phyloP scores from a whole-genome alignment of 2,113 vertebrate genomes.

The Laterallus jamaicensis region DNA sequence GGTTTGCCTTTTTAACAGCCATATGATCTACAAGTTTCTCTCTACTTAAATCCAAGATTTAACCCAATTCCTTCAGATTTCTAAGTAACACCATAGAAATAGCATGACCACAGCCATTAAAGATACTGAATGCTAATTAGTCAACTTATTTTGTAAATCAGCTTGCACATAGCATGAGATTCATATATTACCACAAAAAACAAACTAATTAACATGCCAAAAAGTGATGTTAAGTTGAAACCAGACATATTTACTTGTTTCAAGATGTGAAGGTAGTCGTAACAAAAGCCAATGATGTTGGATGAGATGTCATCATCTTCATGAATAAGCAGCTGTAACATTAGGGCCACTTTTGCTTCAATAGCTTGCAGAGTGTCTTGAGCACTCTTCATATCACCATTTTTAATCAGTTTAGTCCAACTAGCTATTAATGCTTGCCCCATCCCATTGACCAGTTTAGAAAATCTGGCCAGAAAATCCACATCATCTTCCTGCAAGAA shows the following conservation, averaged over 20 bases:
- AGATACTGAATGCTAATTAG: neutral
- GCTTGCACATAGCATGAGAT: neutral
- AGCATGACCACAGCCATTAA: neutral
- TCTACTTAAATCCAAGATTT: neutral
- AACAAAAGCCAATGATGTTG: conserved; percentile 96
- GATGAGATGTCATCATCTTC: conserved; percentile 98
- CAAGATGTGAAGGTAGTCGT: conserved; percentile 96
- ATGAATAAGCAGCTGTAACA: conserved; percentile 91
- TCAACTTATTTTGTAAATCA: neutral
- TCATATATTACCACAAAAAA: neutral
- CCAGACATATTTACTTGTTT: conserved; percentile 85
- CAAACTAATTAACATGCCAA: neutral
- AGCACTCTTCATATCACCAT: conserved; percentile 83
- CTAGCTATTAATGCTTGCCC: conserved; percentile 97
- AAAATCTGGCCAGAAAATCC: conserved; percentile 98
- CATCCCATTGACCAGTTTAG: conserved; percentile 96
- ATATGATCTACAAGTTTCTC: neutral
- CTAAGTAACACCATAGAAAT: neutral
- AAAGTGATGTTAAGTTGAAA: neutral
- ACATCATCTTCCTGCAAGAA: conserved; percentile 92
- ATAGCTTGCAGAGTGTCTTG: conserved; percentile 87
- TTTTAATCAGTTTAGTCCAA: conserved; percentile 92
- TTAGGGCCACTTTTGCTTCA: conserved; percentile 91
- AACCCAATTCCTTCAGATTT: neutral
- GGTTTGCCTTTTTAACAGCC: neutral